Evolutionary conservation across 2,888 invertebrate species (phyloP), one percentile per base, ranked within the genome.

Genomic region (Lasioglossum vierecki): DNA sequence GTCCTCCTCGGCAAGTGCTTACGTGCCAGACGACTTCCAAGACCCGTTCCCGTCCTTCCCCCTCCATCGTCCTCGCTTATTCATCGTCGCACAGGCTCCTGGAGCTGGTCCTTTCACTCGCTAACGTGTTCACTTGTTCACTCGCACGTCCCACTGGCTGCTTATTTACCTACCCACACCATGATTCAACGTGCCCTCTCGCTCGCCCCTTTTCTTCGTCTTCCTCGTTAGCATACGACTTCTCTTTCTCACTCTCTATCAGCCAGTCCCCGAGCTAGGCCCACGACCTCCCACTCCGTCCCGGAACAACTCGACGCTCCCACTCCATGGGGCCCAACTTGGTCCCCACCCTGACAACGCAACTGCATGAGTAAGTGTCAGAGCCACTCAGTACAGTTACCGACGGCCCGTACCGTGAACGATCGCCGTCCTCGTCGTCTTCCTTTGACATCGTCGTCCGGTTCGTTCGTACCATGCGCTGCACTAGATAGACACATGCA

Each of bases 341-440:
- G 88, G 73, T 84, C 89, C 91, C 89, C 90, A 89, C 92, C 91
- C 82, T 57, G 49, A 44, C 83, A 83, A 87, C 81, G 86, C 86
- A 86, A 91, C 91, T 88, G 91, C 89, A 88, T 91, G 92, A 92
- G 91, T 90, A 91, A 92, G 88, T 93, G 92, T 91, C 92, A 88
- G 91, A 91, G 88, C 85, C 88, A 90, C 90, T 93, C 92, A 91
- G 93, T 93, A 93, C 94, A 93, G 94, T 94, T 93, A 93, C 91
- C 88, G 93, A 92, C 92, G 92, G 91, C 90, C 88, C 91, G 90
- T 89, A 91, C 90, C 90, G 90, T 91, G 90, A 91, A 92, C 91
- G 90, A 89, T 87, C 80, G 82, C 79, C 89, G 90, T 85, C 83
- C 87, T 22, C 71, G 78, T 82, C 80, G 86, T 82, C 83, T 44